Percentiles rank a stretch among this genome's conserved stretches.
Evolutionary conservation across 2,797 vertebrate genomes (phyloP).

Genomic region (Coluber constrictor): DNA sequence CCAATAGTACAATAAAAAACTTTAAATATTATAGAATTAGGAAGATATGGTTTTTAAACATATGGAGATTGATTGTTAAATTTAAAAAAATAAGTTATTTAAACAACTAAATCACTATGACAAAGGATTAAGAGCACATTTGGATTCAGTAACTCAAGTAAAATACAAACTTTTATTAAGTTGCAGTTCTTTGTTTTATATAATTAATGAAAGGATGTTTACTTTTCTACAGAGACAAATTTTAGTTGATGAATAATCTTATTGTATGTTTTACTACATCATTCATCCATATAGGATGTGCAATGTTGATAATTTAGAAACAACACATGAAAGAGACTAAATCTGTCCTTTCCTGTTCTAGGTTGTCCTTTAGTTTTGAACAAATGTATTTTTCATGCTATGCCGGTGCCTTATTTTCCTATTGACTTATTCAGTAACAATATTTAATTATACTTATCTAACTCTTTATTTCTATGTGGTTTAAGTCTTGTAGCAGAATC

Average conservation of each 20-base stretch:
- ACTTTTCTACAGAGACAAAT: background rate
- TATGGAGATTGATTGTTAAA: background rate
- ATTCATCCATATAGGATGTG: background rate
- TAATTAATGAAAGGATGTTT: background rate
- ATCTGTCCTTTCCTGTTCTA: background rate
- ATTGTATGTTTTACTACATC: background rate
- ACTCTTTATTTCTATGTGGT: background rate
- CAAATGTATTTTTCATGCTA: constrained; percentile 9
- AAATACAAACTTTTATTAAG: constrained; percentile 10
- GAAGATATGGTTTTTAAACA: background rate
- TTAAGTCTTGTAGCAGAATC: background rate
- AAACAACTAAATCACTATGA: constrained; percentile 3
- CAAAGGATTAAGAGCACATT: background rate
- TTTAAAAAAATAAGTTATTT: constrained; percentile 9
- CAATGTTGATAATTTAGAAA: background rate
- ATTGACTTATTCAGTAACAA: background rate
- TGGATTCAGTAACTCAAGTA: constrained; percentile 13
- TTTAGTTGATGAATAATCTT: background rate
- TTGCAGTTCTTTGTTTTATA: background rate
- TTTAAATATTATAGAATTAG: constrained; percentile 4
- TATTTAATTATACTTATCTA: background rate
- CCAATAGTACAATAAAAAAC: constrained; percentile 6
- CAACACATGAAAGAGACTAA: background rate
- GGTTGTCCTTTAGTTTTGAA: constrained; percentile 40
- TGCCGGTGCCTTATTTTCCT: background rate